Conservation (phyloP, 2,113 vertebrate species). For the Bothrops jararaca region DNA sequence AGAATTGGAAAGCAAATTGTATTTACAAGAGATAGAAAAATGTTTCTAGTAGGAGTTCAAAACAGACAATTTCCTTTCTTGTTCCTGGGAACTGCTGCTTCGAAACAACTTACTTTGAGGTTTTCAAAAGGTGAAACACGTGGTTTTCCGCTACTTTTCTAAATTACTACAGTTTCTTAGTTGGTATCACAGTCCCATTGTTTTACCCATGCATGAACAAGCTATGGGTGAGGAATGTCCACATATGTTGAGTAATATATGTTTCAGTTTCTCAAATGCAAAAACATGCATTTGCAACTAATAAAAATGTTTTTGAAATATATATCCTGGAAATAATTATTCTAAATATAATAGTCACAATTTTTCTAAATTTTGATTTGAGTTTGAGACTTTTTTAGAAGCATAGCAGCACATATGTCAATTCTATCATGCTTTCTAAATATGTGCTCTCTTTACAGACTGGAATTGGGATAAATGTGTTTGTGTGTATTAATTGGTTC, state of each 20-base stretch:
- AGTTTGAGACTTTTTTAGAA: conserved; percentile 10
- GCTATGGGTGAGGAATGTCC: conserved; percentile 52
- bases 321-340: conserved; percentile 49
- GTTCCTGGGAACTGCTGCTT: conserved; percentile 64
- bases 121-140: conserved; percentile 61
- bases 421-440: background rate
- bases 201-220: conserved; percentile 47
- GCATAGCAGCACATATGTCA: conserved; percentile 1
- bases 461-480: conserved; percentile 6
- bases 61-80: conserved; percentile 55
- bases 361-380: conserved; percentile 48
- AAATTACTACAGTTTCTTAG: conserved; percentile 53
- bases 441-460: background rate
- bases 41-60: conserved; percentile 67
- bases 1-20: conserved; percentile 73
- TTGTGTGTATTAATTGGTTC: background rate
- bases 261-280: conserved; percentile 48
- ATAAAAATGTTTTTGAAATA: conserved; percentile 49
- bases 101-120: conserved; percentile 67
- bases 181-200: conserved; percentile 45
- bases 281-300: conserved; percentile 55
- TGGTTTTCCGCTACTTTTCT: conserved; percentile 45
- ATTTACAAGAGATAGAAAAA: conserved; percentile 71
- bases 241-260: conserved; percentile 57
- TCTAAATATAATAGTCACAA: conserved; percentile 38